A percentile compares a stretch with the other conserved stretches of the same genome.
These are phyloP conservation scores for Climacteris rufus DNA, from an alignment of 2,113 vertebrate species.

Conservation along the genomic window DNA sequence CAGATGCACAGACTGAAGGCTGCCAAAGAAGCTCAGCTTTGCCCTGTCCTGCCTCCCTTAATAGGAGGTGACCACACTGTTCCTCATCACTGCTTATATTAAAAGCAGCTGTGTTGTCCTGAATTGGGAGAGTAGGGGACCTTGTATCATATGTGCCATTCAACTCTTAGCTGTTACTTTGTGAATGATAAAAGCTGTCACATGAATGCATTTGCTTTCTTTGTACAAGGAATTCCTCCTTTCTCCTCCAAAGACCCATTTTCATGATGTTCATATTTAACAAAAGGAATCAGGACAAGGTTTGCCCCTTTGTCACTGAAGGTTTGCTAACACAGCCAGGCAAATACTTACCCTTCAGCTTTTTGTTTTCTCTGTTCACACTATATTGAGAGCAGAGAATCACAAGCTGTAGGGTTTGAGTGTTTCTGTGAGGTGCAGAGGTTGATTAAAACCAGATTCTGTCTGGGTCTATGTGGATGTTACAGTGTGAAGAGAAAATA, in stretches of 20 bases:
- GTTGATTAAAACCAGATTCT: background rate
- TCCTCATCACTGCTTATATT: background rate
- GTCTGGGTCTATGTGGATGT: background rate
- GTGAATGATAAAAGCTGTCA: background rate
- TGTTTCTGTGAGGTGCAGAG: background rate
- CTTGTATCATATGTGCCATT: background rate
- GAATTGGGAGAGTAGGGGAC: background rate
- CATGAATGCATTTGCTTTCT: background rate
- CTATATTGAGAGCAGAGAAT: background rate
- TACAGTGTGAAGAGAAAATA: background rate
- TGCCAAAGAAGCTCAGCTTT: background rate
- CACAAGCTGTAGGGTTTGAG: background rate
- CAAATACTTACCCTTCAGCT: background rate
- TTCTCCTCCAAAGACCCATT: background rate
- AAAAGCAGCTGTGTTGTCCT: background rate
- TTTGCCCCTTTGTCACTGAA: background rate
- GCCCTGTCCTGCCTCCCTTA: background rate
- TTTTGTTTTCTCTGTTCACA: background rate
- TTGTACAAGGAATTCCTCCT: background rate
- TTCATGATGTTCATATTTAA: background rate
- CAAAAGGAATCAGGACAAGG: background rate
- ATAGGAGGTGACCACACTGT: background rate
- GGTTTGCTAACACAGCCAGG: background rate
- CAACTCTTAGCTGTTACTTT: background rate
- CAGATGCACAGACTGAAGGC: background rate